phyloP scores from a whole-genome alignment of 53 echinoderm and acorn worm genomes.

The Stichopus horrens region DNA sequence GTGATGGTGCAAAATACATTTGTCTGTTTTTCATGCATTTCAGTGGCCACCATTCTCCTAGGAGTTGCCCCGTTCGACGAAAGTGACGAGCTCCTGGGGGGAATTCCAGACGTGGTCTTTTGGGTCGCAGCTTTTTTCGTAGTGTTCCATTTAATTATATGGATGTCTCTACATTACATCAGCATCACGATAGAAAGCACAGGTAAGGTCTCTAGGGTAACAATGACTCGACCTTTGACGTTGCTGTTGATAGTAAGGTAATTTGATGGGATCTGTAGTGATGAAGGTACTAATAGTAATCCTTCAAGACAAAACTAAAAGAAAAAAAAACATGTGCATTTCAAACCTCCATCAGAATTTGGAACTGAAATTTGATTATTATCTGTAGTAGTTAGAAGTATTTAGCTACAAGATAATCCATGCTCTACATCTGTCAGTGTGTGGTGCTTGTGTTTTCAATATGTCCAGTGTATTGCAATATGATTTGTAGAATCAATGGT shows the following conservation, averaged over 20 bases:
- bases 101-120: constrained; percentile 54
- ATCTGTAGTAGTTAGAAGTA: too few species aligned
- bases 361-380: too few species aligned
- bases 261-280: background rate
- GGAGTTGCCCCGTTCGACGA: background rate
- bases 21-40: background rate
- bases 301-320: too few species aligned
- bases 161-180: constrained; percentile 57
- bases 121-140: constrained; percentile 63
- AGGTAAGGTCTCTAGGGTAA: background rate
- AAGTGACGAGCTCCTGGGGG: constrained; percentile 34
- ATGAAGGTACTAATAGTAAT: background rate
- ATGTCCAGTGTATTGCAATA: too few species aligned
- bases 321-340: too few species aligned
- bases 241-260: too few species aligned
- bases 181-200: constrained; percentile 8
- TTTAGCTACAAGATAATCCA: too few species aligned
- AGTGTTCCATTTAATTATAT: constrained; percentile 56
- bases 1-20: background rate
- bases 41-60: constrained; percentile 40
- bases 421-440: too few species aligned
- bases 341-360: too few species aligned
- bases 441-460: too few species aligned
- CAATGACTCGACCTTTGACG: background rate
- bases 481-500: too few species aligned